Conservation (phyloP, 2,797 vertebrate genomes). For the Melanotaenia trifasciata region DNA sequence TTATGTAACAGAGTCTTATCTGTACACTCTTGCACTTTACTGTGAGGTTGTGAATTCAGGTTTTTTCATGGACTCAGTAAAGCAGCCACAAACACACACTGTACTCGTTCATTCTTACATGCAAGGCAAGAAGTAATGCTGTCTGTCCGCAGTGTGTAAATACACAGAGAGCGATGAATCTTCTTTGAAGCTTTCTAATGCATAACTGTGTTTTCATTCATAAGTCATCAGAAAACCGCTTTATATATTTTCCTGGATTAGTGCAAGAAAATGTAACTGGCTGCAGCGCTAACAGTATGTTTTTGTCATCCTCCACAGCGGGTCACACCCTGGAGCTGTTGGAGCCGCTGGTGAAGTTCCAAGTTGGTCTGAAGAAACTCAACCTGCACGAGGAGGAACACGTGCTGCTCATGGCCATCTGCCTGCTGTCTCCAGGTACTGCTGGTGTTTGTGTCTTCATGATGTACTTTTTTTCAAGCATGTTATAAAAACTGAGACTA, state of each 20-base stretch:
- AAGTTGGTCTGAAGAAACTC: conserved; percentile 95
- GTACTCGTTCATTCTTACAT: conserved; percentile 34
- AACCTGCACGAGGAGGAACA: conserved; percentile 95
- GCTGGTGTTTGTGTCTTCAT: conserved; percentile 26
- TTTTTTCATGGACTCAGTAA: conserved; percentile 59
- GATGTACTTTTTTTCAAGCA: conserved; percentile 19
- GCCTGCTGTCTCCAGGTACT: conserved; percentile 92
- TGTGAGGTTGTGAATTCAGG: conserved; percentile 47
- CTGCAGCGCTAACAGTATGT: neutral
- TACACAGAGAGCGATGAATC: conserved; percentile 2
- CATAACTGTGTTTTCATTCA: conserved; percentile 27
- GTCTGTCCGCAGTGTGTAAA: conserved; percentile 9
- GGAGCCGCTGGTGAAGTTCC: conserved; percentile 97
- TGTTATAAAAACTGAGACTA: conserved; percentile 3
- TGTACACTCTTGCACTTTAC: conserved; percentile 51
- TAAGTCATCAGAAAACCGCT: conserved; percentile 7
- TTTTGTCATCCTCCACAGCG: conserved; percentile 76
- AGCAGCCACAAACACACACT: conserved; percentile 44
- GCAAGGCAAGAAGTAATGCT: conserved; percentile 20
- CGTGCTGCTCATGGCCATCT: conserved; percentile 98
- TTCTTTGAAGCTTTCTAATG: neutral
- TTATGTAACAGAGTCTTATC: conserved; percentile 40
- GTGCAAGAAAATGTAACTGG: neutral
- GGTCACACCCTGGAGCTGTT: conserved; percentile 94
- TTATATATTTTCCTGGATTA: neutral